These are phyloP conservation scores for Ploceus nigricollis DNA, from an alignment of 2,113 vertebrate genomes.

Conservation along the genomic window DNA sequence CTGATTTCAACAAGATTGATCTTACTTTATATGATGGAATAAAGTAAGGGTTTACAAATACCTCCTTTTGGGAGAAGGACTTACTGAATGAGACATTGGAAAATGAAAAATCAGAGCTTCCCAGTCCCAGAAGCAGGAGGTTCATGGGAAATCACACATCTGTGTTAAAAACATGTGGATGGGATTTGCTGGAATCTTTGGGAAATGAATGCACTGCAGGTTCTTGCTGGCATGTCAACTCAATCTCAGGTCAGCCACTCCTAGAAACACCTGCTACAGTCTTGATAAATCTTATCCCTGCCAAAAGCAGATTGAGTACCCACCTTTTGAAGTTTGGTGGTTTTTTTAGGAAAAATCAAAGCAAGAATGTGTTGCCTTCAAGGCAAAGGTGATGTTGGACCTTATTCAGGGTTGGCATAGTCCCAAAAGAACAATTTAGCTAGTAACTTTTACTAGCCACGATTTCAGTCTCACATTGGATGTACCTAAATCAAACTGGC, in stretches of 20 bases:
- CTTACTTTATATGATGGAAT: background rate
- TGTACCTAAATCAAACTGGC: background rate
- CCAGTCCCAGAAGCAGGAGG: background rate
- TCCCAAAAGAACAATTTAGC: background rate
- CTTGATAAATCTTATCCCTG: background rate
- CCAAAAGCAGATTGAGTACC: background rate
- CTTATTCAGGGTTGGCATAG: background rate
- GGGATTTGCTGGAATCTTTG: background rate
- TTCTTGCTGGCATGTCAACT: background rate
- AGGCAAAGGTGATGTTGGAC: background rate
- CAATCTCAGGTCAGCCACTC: background rate
- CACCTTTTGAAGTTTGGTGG: background rate
- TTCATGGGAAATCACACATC: background rate
- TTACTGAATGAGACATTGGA: background rate
- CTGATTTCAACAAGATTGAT: background rate
- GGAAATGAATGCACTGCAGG: background rate
- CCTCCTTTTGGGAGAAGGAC: background rate
- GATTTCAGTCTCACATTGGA: background rate
- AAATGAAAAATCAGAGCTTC: background rate
- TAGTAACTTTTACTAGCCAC: background rate
- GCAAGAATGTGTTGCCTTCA: background rate
- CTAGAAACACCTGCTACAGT: background rate
- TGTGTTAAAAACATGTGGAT: background rate
- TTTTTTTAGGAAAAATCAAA: background rate
- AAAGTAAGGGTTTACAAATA: background rate